These are phyloP conservation scores for Brachyopa scutellaris DNA, from an alignment of 2,888 invertebrate genomes.

Conservation along the genomic window DNA sequence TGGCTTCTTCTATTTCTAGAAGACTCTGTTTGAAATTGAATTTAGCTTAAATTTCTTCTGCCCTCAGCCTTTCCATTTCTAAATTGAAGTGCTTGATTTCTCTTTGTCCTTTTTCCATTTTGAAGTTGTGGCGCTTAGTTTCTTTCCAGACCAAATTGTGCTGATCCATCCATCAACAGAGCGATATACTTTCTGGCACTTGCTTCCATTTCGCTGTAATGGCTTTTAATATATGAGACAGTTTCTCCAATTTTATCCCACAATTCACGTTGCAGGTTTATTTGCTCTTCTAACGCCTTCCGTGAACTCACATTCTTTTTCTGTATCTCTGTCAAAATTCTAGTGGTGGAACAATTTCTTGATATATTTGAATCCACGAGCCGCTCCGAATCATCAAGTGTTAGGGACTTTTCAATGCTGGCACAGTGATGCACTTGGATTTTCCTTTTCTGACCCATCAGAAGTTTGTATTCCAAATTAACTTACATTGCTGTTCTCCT, in stretches of 20 bases:
- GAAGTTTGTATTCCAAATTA: too few species aligned
- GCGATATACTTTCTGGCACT: not conserved
- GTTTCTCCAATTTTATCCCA: slow-evolving; percentile 2
- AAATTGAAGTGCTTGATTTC: not conserved
- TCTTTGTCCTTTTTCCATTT: too few species aligned
- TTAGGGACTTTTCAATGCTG: too few species aligned
- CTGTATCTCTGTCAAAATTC: not conserved
- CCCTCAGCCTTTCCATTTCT: not conserved
- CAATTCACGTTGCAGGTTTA: not conserved
- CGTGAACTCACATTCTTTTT: slow-evolving; percentile 12
- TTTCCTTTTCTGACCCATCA: too few species aligned
- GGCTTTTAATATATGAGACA: not conserved
- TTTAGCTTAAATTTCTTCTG: slow-evolving; percentile 12
- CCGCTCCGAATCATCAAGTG: too few species aligned
- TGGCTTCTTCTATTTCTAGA: slow-evolving; percentile 10
- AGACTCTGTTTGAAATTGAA: slow-evolving; percentile 3
- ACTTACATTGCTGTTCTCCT: too few species aligned
- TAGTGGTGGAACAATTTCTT: not conserved
- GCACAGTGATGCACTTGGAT: too few species aligned
- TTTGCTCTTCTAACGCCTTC: slow-evolving; percentile 18
- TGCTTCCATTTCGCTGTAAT: too few species aligned
- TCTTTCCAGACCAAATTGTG: not conserved
- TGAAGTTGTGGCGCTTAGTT: too few species aligned
- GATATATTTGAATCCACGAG: not conserved
- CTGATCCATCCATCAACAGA: not conserved